Base-by-base conservation (phyloP, 1,140 invertebrate genomes). In the Orchestia grillus region DNA sequence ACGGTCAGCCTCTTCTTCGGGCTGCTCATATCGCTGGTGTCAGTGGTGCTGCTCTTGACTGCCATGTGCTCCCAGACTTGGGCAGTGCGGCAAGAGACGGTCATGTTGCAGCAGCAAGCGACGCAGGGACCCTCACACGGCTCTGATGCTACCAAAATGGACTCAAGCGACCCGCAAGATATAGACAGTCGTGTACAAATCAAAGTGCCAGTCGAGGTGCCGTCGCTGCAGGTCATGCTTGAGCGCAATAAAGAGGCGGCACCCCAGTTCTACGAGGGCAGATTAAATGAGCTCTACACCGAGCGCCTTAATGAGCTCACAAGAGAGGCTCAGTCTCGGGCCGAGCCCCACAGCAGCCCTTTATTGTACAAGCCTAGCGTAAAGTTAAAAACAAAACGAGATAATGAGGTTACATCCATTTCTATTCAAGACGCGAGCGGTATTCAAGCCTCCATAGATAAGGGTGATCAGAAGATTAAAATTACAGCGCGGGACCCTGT, bases 61-160 rank as follows among this genome's bases (percentile, higher is more conserved):
- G 43, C 92, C 11, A 94, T 94, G 92, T 94, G 92, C 44, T 94
- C 92, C 45, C 92, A 94, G 44, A 94, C 92, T n/a, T 94, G 92
- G 92, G 92, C 92, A 45, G 43, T 94, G 92, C 92, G 92, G 44
- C 92, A 94, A 45, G 92, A 94, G 47, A 94, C 92, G 16, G 44
- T 47, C 43, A 45, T 94, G 92, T 47, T 94, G 36, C 92, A 94
- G 44, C n/a, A 41, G 90, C 19, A 40, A 8, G 41, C 36, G 16
- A 44, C 19, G 0, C 8, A 36, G 40, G 43, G 16, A 16, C 28
- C 88, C 3, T 91, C 88, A 91, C 41, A 91, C 41, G 41, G 88
- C 41, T 42, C 88, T 42, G 62, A 28, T 15, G 36, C 62, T 15
- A 28, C 36, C 62, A 77, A 77, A 36, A 19, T 36, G 1, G 28